Evolutionary conservation across 64 coral and sea anemone genomes (phyloP).

Genomic region (Montipora efflorescens): DNA sequence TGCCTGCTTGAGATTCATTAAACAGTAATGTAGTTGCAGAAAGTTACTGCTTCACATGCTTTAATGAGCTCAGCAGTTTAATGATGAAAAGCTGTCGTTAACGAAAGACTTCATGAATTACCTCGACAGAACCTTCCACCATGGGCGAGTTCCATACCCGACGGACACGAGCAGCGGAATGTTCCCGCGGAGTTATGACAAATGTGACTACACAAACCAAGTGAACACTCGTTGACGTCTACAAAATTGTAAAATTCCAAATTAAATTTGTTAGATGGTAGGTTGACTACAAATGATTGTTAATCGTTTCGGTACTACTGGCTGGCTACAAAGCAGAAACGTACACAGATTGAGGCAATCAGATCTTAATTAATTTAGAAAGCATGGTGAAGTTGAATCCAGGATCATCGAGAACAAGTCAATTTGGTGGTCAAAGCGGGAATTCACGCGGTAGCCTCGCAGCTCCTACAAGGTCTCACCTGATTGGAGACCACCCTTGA

Average conservation of each 20-base stretch:
- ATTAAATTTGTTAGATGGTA: neutral
- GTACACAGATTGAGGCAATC: too few species aligned
- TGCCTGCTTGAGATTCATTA: neutral
- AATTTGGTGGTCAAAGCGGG: too few species aligned
- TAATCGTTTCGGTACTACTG: too few species aligned
- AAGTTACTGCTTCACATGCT: neutral
- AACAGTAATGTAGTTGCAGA: neutral
- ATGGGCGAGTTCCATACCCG: constrained; percentile 79
- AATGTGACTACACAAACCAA: constrained; percentile 87
- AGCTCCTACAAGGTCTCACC: too few species aligned
- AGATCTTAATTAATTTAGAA: too few species aligned
- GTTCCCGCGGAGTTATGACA: constrained; percentile 77
- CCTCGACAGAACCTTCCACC: constrained; percentile 73
- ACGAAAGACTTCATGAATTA: neutral
- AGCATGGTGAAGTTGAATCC: too few species aligned
- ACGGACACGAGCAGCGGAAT: constrained; percentile 81
- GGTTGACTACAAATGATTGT: too few species aligned
- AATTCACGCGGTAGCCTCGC: too few species aligned
- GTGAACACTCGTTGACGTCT: constrained; percentile 91
- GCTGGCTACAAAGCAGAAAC: too few species aligned
- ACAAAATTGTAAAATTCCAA: neutral
- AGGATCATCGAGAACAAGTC: too few species aligned
- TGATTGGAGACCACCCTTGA: too few species aligned
- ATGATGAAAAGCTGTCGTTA: neutral
- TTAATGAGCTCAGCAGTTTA: too few species aligned